Evolutionary conservation across 2,888 invertebrate genomes (phyloP).

Genomic region (Neria commutata): DNA sequence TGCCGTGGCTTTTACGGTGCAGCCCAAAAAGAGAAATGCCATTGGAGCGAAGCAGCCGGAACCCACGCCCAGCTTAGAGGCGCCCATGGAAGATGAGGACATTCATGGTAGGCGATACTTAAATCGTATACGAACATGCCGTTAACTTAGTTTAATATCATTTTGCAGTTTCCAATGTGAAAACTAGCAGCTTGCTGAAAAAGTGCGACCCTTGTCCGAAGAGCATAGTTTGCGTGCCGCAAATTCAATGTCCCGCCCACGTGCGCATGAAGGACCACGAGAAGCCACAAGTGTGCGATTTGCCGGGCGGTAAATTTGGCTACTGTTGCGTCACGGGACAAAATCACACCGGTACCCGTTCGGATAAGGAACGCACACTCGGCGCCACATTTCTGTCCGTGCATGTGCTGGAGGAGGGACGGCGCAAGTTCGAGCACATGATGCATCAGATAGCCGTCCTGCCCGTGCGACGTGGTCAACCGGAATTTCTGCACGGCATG

Average conservation of each 20-base stretch:
- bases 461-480: constrained; percentile 55
- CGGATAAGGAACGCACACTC: constrained; percentile 26
- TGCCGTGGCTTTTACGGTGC: no score
- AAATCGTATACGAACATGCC: background rate
- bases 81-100: background rate
- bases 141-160: background rate
- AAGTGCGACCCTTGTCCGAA: constrained; percentile 62
- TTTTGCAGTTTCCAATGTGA: background rate
- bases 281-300: constrained; percentile 65
- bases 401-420: constrained; percentile 50
- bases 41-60: no score
- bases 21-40: no score
- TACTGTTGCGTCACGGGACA: constrained; percentile 71
- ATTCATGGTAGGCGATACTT: background rate
- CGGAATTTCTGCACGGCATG: constrained; percentile 58
- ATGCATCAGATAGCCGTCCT: constrained; percentile 54
- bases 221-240: constrained; percentile 67
- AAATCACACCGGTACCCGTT: constrained; percentile 63
- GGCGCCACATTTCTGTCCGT: constrained; percentile 36
- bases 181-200: constrained; percentile 28
- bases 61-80: background rate
- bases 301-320: constrained; percentile 63
- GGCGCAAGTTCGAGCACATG: constrained; percentile 57
- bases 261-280: constrained; percentile 57
- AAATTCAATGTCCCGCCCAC: constrained; percentile 72